A percentile compares a stretch with the other conserved stretches of the same genome.
Evolutionary conservation across 2,113 vertebrate genomes (phyloP).

Genomic region (Myodes glareolus): DNA sequence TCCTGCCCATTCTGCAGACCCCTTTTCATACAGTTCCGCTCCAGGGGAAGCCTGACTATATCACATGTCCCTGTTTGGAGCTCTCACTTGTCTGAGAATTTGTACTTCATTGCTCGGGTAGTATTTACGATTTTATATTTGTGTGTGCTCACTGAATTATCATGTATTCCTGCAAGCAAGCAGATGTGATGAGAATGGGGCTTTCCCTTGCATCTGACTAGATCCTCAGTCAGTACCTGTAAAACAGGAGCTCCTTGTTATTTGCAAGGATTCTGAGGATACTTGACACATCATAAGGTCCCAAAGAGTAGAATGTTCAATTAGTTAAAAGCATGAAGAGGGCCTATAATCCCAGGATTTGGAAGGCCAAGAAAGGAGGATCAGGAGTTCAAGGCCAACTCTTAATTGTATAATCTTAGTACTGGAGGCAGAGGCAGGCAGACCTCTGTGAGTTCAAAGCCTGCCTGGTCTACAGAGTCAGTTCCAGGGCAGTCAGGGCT

Average conservation of each 20-base stretch:
- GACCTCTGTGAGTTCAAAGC: background rate
- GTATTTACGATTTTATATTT: background rate
- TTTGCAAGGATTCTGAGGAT: background rate
- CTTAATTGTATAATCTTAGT: background rate
- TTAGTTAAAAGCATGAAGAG: background rate
- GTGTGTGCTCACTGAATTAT: background rate
- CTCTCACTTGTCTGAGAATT: background rate
- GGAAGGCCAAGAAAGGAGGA: background rate
- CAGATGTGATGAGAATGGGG: background rate
- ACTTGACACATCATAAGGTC: background rate
- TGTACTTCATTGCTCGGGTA: background rate
- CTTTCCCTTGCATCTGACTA: background rate
- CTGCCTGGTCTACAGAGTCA: background rate
- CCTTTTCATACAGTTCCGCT: background rate
- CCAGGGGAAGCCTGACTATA: background rate
- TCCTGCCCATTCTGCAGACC: background rate
- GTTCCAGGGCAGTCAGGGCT: background rate
- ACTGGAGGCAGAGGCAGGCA: background rate
- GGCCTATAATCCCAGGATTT: background rate
- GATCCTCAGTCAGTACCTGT: background rate
- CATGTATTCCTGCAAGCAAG: background rate
- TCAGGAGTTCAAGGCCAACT: background rate
- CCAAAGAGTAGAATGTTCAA: background rate
- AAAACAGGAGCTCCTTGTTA: background rate
- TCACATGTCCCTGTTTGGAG: background rate